Evolutionary conservation across 2,797 vertebrate species (phyloP).

Genomic region (Selene dorsalis): DNA sequence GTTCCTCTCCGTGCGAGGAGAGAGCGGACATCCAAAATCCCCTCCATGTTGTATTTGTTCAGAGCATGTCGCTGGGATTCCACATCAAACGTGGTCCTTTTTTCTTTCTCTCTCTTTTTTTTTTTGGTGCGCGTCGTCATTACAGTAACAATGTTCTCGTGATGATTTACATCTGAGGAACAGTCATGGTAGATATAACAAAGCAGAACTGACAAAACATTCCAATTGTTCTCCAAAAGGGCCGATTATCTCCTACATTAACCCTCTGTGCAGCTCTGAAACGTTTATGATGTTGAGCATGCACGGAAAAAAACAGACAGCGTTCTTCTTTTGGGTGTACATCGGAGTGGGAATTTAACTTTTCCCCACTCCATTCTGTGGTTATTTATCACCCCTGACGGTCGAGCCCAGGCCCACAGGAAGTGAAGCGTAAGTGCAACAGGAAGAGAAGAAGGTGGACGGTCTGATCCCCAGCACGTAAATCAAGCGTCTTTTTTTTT

Average conservation of each 20-base stretch:
- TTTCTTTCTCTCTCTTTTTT: no score
- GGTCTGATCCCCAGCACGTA: slow-evolving; percentile 87
- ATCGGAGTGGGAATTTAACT: slow-evolving; percentile 54
- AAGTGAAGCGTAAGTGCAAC: slow-evolving; percentile 87
- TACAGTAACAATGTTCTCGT: slow-evolving; percentile 54
- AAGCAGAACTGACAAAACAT: slow-evolving; percentile 64
- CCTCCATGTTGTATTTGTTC: slow-evolving; percentile 61
- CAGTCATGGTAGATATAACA: slow-evolving; percentile 64
- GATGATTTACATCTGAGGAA: slow-evolving; percentile 62
- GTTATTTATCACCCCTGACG: slow-evolving; percentile 80
- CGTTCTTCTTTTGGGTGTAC: slow-evolving; percentile 46
- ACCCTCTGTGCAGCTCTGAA: slow-evolving; percentile 35
- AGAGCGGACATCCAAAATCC: slow-evolving; percentile 52
- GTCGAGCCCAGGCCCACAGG: slow-evolving; percentile 78
- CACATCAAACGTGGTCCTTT: slow-evolving; percentile 48
- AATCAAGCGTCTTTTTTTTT: slow-evolving; percentile 83
- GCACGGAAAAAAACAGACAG: slow-evolving; percentile 12
- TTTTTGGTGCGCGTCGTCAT: slow-evolving; percentile 45
- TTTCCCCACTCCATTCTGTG: slow-evolving; percentile 73
- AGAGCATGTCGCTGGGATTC: slow-evolving; percentile 50
- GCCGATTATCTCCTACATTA: slow-evolving; percentile 56
- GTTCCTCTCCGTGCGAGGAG: slow-evolving; percentile 33
- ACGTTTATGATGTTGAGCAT: slow-evolving; percentile 27
- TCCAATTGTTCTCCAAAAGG: slow-evolving; percentile 54
- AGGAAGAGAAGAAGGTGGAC: slow-evolving; percentile 86